Conservation (phyloP, 2,113 vertebrate species). For the Pterocles orientalis region DNA sequence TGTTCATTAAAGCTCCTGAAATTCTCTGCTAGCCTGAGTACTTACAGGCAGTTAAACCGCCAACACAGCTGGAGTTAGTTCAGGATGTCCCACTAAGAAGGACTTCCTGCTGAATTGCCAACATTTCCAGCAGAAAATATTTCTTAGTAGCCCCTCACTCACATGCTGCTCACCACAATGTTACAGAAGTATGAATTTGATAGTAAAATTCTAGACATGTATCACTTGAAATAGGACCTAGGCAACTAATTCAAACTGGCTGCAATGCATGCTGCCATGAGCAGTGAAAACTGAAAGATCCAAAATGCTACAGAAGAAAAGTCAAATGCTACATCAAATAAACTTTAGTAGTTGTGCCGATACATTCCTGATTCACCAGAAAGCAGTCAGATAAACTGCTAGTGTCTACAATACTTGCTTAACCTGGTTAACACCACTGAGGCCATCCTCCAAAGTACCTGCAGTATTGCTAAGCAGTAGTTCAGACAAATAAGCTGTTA, state of each 20-base stretch:
- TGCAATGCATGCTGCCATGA: neutral
- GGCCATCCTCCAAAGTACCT: neutral
- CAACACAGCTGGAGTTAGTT: neutral
- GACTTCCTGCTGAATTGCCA: neutral
- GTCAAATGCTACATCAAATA: neutral
- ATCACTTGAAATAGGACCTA: neutral
- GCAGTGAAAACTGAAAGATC: neutral
- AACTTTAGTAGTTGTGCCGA: accelerated
- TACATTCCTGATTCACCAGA: neutral
- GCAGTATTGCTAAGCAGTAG: neutral
- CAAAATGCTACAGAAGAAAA: neutral
- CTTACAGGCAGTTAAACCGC: neutral
- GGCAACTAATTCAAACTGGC: neutral
- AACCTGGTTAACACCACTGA: neutral
- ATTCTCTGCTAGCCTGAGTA: neutral
- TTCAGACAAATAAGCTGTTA: neutral
- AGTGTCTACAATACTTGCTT: neutral
- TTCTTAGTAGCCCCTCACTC: neutral
- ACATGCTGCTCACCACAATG: neutral
- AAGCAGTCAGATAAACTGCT: neutral
- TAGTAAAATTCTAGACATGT: neutral
- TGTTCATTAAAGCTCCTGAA: neutral
- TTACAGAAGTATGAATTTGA: neutral
- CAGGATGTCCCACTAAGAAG: neutral
- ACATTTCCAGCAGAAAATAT: neutral